Conservation (phyloP, 2,113 vertebrate species). For the Strigops habroptila region DNA sequence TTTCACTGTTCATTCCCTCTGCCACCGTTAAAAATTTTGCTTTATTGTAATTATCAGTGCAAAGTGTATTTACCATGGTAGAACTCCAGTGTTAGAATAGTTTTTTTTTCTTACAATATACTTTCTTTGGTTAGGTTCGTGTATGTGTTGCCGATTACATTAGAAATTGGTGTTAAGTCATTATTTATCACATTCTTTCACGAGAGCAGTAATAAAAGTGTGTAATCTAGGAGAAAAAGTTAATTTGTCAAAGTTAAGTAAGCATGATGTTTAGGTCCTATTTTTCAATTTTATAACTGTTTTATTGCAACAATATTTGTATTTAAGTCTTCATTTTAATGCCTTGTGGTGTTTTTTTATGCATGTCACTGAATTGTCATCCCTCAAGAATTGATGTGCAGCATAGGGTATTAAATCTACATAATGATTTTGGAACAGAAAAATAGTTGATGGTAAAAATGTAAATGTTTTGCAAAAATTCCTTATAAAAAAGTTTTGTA, state of each 20-base stretch:
- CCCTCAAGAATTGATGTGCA: slow-evolving; percentile 82
- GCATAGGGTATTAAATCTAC: slow-evolving; percentile 83
- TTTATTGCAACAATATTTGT: slow-evolving; percentile 86
- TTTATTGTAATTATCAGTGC: slow-evolving; percentile 81
- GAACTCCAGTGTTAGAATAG: slow-evolving; percentile 80
- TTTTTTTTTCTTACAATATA: slow-evolving; percentile 69
- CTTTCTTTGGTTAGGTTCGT: slow-evolving; percentile 80
- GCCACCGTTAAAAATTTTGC: slow-evolving; percentile 75
- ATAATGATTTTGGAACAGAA: slow-evolving; percentile 83
- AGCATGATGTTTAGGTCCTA: slow-evolving; percentile 86
- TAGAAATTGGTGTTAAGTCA: slow-evolving; percentile 81
- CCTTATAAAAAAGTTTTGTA: slow-evolving; percentile 91
- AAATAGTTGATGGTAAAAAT: slow-evolving; percentile 83
- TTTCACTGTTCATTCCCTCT: slow-evolving; percentile 80
- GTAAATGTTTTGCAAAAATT: slow-evolving; percentile 84
- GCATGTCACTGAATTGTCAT: slow-evolving; percentile 85
- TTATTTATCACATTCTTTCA: slow-evolving; percentile 83
- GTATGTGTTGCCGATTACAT: slow-evolving; percentile 82
- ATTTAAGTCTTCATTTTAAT: slow-evolving; percentile 86
- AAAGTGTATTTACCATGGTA: slow-evolving; percentile 83
- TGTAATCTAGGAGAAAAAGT: slow-evolving; percentile 83
- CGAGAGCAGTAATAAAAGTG: slow-evolving; percentile 82
- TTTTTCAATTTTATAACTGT: slow-evolving; percentile 87
- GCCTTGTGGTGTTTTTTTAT: slow-evolving; percentile 83
- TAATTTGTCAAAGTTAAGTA: slow-evolving; percentile 84